These are phyloP conservation scores for Ladona fulva DNA, from an alignment of 1,140 invertebrate species.

Conservation along the genomic window DNA sequence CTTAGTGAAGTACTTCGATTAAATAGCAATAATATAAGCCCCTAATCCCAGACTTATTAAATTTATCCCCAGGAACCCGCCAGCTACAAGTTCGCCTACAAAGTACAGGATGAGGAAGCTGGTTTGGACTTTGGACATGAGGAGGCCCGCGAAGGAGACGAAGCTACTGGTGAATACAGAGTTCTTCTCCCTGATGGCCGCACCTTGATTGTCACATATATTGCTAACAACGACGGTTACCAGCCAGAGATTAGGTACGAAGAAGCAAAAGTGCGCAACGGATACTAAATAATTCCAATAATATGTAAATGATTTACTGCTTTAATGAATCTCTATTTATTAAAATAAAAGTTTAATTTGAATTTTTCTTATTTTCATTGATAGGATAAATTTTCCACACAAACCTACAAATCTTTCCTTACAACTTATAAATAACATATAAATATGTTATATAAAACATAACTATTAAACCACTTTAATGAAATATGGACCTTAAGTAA, in stretches of 20 bases:
- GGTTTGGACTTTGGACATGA: constrained; percentile 52
- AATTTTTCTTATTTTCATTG: too few relatives aligned
- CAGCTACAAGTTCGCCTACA: constrained; percentile 57
- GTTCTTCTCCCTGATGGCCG: constrained; percentile 55
- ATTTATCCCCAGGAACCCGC: constrained; percentile 55
- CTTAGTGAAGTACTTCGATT: neutral
- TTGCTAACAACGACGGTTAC: constrained; percentile 54
- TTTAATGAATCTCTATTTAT: too few relatives aligned
- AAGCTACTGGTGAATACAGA: constrained; percentile 51
- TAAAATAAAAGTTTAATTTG: too few relatives aligned
- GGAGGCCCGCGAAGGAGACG: constrained; percentile 50
- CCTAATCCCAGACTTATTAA: too few relatives aligned
- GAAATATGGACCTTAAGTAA: too few relatives aligned
- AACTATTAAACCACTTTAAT: too few relatives aligned
- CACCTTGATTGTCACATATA: constrained; percentile 53
- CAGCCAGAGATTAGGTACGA: constrained; percentile 57
- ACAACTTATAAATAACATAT: too few relatives aligned
- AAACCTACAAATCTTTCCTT: too few relatives aligned
- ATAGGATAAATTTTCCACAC: too few relatives aligned
- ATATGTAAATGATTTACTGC: too few relatives aligned
- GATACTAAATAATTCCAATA: neutral
- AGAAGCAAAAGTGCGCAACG: constrained; percentile 28
- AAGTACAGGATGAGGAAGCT: constrained; percentile 47
- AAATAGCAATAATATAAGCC: neutral
- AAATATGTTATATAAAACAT: too few relatives aligned